Evolutionary conservation across 2,113 vertebrate species (phyloP).

Genomic region (Eudyptes chrysolophus): DNA sequence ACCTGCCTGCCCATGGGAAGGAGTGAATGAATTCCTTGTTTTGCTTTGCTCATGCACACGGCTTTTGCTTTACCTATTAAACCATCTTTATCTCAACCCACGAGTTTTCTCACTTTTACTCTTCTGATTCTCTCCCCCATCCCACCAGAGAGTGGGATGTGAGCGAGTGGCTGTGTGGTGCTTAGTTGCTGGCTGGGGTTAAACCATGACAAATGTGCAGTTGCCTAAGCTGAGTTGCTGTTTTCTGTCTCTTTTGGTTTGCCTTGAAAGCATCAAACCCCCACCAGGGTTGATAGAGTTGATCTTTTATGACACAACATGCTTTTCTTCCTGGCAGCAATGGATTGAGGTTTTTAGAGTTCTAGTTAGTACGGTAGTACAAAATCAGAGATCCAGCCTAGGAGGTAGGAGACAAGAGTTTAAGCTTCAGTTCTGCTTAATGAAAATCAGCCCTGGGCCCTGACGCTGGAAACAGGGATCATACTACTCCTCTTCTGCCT

Average conservation of each 20-base stretch:
- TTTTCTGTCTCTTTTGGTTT: neutral
- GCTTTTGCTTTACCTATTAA: too few relatives aligned
- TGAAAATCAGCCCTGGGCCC: neutral
- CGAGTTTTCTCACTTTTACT: too few relatives aligned
- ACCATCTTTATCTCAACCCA: too few relatives aligned
- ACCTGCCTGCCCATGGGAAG: too few relatives aligned
- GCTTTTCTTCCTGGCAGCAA: neutral
- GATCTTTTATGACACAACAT: neutral
- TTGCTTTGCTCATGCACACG: too few relatives aligned
- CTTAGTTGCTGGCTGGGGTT: too few relatives aligned
- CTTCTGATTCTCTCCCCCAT: too few relatives aligned
- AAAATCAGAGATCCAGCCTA: neutral
- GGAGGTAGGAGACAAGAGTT: neutral
- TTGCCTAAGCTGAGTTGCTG: neutral
- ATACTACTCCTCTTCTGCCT: neutral
- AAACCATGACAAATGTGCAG: too few relatives aligned
- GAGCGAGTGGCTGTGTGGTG: too few relatives aligned
- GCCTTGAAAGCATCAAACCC: neutral
- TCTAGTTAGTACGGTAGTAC: neutral
- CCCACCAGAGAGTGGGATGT: too few relatives aligned
- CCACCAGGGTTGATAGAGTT: neutral
- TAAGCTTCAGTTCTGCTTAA: neutral
- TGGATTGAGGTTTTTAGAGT: neutral
- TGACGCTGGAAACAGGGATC: neutral
- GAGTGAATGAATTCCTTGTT: too few relatives aligned